A percentile compares a stretch with the other conserved stretches of the same genome.
Conservation (phyloP, 2,797 vertebrate genomes). For the Premnoplex brunnescens region DNA sequence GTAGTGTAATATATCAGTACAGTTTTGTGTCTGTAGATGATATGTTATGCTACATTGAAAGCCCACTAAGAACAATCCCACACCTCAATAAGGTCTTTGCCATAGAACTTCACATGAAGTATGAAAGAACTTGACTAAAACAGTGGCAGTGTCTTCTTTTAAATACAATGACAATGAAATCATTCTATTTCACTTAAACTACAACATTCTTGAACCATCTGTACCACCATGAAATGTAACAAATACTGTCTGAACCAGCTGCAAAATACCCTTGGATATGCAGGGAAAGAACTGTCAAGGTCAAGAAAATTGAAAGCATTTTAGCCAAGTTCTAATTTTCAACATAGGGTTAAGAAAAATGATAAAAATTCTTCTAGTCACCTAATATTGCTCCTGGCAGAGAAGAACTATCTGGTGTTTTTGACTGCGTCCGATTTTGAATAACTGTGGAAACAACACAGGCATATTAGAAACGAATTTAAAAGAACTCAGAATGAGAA, state of each 20-base stretch:
- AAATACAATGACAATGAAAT: not conserved
- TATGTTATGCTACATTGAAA: not conserved
- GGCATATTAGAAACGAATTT: not conserved
- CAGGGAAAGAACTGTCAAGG: not conserved
- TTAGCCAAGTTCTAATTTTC: not conserved
- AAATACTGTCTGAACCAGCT: not conserved
- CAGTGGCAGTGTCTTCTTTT: not conserved
- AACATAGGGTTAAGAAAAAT: not conserved
- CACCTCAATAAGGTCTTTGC: not conserved
- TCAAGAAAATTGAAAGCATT: not conserved
- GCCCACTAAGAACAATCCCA: not conserved
- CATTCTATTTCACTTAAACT: not conserved
- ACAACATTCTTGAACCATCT: not conserved
- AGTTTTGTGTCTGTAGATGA: not conserved
- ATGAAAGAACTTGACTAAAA: not conserved
- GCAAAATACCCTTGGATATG: not conserved
- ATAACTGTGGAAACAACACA: slow-evolving; percentile 74
- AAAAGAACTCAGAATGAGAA: not conserved
- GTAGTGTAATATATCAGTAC: not conserved
- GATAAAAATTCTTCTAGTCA: slow-evolving; percentile 42
- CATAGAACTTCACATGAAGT: not conserved
- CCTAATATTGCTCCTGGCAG: slow-evolving; percentile 77
- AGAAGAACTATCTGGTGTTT: slow-evolving; percentile 69
- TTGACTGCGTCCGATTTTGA: slow-evolving; percentile 75
- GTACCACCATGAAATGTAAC: not conserved